Evolutionary conservation across 1,140 invertebrate species (phyloP), one percentile per base, ranked within the genome.

Genomic region (Camponotus floridanus): DNA sequence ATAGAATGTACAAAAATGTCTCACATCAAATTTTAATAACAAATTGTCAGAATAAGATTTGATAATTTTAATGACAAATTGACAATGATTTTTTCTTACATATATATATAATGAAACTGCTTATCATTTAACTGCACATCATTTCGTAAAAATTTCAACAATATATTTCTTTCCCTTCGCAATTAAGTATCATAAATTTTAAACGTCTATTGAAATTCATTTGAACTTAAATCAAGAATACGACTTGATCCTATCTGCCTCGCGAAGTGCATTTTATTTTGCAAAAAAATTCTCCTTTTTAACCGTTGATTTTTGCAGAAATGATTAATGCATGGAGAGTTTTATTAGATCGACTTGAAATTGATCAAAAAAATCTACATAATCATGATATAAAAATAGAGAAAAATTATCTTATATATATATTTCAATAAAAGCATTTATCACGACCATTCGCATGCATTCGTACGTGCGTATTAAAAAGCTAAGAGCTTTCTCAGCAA

Each of bases 401-500:
- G n/a, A 7, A 4, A n/a, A n/a, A 18, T 45, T 0, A 36, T 6
- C 2, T 3, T 15, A 5, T 57, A 15, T 62, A 15, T 62, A 59
- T 9, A 59, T 9, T 39, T 64, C 2, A 57, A 64, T 48, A 64
- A 15, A 48, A 65, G 61, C 36, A 8, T 18, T 4, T 18, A 76
- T 62, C 21, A 36, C n/a, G 31, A 45, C 21, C 42, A 76, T 61
- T 18, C 9, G 2, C 31, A 42, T 31, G 11, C 6, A 68, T 68
- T 57, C 64, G 45, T 6, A 8, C 13, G 65, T 21, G 62, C 31
- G 76, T 48, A 33, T 80, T 55, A 31, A n/a, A 9, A 68, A 70
- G n/a, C 7, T 83, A 26, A 83, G 61, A 83, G 67, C 26, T 26
- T 26, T 26, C 26, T 26, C 26, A 48, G 26, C 31, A 45, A 74